Percentiles rank a stretch among this genome's conserved stretches.
phyloP scores from a whole-genome alignment of 2,888 invertebrate genomes.

The Diloba caeruleocephala region DNA sequence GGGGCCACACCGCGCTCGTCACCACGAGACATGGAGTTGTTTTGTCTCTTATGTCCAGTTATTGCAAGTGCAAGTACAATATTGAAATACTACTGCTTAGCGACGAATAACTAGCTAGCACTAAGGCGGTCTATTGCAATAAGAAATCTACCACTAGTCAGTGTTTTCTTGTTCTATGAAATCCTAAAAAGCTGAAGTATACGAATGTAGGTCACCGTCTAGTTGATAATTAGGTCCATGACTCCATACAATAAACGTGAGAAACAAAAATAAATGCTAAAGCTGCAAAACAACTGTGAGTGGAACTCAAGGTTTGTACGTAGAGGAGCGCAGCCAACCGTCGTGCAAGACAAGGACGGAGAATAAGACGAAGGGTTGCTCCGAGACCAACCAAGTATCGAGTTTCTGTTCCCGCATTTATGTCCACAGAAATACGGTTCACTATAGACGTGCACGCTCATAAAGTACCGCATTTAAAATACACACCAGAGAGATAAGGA shows the following conservation, averaged over 20 bases:
- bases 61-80: no score
- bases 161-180: no score
- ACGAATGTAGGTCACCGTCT: no score
- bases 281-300: constrained; percentile 32
- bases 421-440: constrained; percentile 71
- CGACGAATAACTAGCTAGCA: no score
- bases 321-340: constrained; percentile 86
- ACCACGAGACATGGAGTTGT: no score
- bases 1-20: no score
- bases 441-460: constrained; percentile 81
- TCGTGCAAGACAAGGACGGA: constrained; percentile 88
- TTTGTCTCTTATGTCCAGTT: no score
- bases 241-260: not conserved
- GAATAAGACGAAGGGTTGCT: constrained; percentile 90
- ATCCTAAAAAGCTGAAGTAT: no score
- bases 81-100: no score
- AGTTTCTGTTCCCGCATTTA: constrained; percentile 67
- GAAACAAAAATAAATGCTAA: not conserved
- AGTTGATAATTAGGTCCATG: no score
- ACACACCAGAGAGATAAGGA: constrained; percentile 87
- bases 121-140: no score
- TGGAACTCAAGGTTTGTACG: constrained; percentile 61
- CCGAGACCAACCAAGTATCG: constrained; percentile 84
- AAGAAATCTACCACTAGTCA: no score
- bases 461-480: constrained; percentile 88